Percentiles rank a stretch among this genome's conserved stretches.
Conservation (phyloP, 2,113 vertebrate genomes). For the Apteryx mantelli region DNA sequence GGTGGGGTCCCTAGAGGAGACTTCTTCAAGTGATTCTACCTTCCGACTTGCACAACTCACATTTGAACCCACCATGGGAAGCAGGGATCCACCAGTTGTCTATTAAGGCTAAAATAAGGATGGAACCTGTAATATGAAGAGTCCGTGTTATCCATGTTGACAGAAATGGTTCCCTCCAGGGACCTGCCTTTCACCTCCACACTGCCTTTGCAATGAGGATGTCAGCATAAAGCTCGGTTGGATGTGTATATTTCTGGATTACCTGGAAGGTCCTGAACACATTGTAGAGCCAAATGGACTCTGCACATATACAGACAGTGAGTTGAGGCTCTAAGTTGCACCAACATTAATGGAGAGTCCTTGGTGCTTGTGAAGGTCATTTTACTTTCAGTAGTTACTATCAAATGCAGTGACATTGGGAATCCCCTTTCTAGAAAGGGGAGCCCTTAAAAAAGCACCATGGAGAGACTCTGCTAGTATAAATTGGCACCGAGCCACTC, state of each 20-base stretch:
- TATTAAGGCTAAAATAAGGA: not conserved
- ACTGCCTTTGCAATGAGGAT: not conserved
- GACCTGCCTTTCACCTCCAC: not conserved
- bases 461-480: not conserved
- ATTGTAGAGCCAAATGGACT: not conserved
- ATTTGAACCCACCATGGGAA: not conserved
- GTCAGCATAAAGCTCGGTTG: not conserved
- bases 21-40: not conserved
- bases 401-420: not conserved
- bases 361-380: not conserved
- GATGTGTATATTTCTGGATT: not conserved
- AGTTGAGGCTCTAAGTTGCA: not conserved
- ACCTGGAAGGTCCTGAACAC: not conserved
- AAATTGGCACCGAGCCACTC: not conserved
- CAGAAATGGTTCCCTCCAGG: not conserved
- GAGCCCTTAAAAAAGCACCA: not conserved
- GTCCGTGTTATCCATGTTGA: not conserved
- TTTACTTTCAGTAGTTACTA: not conserved
- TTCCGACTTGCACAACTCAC: not conserved
- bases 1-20: not conserved
- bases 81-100: not conserved
- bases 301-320: not conserved
- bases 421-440: not conserved
- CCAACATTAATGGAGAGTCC: not conserved
- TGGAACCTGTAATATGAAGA: not conserved